Evolutionary conservation across 2,797 vertebrate species (phyloP).

Genomic region (Aselliscus stoliczkanus): DNA sequence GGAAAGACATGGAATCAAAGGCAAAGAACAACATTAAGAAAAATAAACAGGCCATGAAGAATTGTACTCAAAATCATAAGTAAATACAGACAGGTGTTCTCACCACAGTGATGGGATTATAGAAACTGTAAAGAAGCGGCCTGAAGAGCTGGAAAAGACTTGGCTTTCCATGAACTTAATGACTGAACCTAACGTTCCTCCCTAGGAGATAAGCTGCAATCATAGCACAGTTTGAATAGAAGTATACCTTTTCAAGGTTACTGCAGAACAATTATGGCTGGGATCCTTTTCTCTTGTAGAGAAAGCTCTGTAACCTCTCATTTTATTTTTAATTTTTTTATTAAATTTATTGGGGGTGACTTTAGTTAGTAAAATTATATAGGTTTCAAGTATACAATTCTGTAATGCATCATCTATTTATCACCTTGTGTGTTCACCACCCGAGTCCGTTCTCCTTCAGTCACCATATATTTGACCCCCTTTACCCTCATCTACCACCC

Average conservation of each 20-base stretch:
- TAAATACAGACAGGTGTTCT: not conserved
- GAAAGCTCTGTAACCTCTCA: slow-evolving; percentile 44
- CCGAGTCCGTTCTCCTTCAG: too few relatives aligned
- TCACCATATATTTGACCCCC: too few relatives aligned
- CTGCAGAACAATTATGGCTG: slow-evolving; percentile 18
- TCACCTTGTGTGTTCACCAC: too few relatives aligned
- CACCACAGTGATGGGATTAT: not conserved
- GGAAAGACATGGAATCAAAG: slow-evolving; percentile 23
- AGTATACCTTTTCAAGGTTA: slow-evolving; percentile 25
- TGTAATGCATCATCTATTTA: too few relatives aligned
- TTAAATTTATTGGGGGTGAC: too few relatives aligned
- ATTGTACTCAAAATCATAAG: not conserved
- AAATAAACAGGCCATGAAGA: not conserved
- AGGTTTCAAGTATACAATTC: too few relatives aligned
- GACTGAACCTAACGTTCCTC: not conserved
- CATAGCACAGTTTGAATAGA: slow-evolving; percentile 16
- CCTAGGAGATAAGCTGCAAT: slow-evolving; percentile 37
- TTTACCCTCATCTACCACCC: too few relatives aligned
- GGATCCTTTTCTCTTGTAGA: slow-evolving; percentile 17
- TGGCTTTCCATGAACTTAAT: slow-evolving; percentile 19
- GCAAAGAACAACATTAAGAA: slow-evolving; percentile 4
- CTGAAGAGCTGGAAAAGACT: not conserved
- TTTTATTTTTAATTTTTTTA: not conserved
- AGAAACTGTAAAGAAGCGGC: not conserved
- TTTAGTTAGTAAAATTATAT: too few relatives aligned